Evolutionary conservation across 2,888 invertebrate genomes (phyloP).

Genomic region (Sipha maydis): DNA sequence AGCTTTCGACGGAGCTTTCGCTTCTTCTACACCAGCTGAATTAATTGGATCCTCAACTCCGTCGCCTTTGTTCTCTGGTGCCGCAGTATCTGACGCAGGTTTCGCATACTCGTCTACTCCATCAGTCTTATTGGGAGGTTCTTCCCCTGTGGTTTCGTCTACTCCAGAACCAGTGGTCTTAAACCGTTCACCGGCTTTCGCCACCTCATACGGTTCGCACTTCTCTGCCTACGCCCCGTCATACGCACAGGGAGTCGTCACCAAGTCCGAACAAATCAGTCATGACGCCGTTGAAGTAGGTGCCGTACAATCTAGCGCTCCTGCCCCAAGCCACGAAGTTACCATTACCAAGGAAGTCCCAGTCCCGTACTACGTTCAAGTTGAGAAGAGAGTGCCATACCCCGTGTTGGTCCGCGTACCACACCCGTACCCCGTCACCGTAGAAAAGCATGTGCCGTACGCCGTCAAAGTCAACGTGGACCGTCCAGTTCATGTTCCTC

Average conservation of each 20-base stretch:
- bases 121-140: background rate
- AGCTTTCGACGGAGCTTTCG: conserved; percentile 2
- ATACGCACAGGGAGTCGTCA: conserved; percentile 63
- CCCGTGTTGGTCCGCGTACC: conserved; percentile 74
- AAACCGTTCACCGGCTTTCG: conserved; percentile 52
- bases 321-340: conserved; percentile 72
- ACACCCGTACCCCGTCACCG: conserved; percentile 73
- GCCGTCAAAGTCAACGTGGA: conserved; percentile 76
- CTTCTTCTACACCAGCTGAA: conserved; percentile 1
- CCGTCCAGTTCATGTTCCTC: conserved; percentile 65
- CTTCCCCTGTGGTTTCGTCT: conserved; percentile 45
- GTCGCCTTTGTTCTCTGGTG: conserved; percentile 15
- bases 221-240: conserved; percentile 56
- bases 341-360: conserved; percentile 79
- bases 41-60: conserved; percentile 32
- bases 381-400: conserved; percentile 73
- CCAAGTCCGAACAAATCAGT: conserved; percentile 65
- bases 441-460: conserved; percentile 69
- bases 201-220: conserved; percentile 20
- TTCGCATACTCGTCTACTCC: conserved; percentile 47
- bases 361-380: conserved; percentile 76
- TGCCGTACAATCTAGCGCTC: conserved; percentile 22
- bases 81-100: conserved; percentile 59
- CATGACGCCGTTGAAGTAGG: conserved; percentile 68
- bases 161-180: conserved; percentile 39